Evolutionary conservation across 53 echinoderm and acorn worm genomes (phyloP), one percentile per base, ranked within the genome.

Genomic region (Echinarachnius parma): DNA sequence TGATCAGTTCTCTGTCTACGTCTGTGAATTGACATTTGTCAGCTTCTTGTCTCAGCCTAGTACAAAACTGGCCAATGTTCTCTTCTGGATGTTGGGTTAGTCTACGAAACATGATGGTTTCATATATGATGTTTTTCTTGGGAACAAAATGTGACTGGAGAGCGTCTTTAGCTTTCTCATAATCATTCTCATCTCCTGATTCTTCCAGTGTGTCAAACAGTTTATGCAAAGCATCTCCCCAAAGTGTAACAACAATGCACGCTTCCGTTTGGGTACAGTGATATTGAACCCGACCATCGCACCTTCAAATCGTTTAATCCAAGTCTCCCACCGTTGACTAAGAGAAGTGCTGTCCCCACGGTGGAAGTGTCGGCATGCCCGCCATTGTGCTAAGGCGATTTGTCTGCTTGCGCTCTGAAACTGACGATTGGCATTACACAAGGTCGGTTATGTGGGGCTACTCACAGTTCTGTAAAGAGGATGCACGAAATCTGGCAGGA

Each of bases 211-310:
- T 77, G 24, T 81, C 81, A 62, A 78, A 86, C 25, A 84, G 26
- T 37, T 83, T 65, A 28, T 88, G 76, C 13, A 89, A 27, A 77
- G 47, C 54, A 62, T 64, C 31, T 77, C 84, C 45, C 84, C 84
- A 49, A 80, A 84, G 47, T 80, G 63, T 23, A 81, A 48, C n/a
- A 84, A 64, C 31, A 89, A 64, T 14, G 84, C 77, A 28, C 72
- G 35, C 57, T 84, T 83, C 34, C 81, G 60, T 42, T 60, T 70
- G 36, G 42, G 29, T 31, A 44, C 61, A 1, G 66, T 83, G 35
- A 88, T 83, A 60, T 79, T 74, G 31, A 79, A 87, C n/a, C 83
- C 83, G 24, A 83, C 44, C 83, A 79, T 83, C 16, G 79, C 88
- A 9, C 66, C 59, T 60, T 87, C 79, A 66, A 87, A 83, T 4